Base-by-base conservation (phyloP, 2,113 vertebrate species). In the Odocoileus virginianus region DNA sequence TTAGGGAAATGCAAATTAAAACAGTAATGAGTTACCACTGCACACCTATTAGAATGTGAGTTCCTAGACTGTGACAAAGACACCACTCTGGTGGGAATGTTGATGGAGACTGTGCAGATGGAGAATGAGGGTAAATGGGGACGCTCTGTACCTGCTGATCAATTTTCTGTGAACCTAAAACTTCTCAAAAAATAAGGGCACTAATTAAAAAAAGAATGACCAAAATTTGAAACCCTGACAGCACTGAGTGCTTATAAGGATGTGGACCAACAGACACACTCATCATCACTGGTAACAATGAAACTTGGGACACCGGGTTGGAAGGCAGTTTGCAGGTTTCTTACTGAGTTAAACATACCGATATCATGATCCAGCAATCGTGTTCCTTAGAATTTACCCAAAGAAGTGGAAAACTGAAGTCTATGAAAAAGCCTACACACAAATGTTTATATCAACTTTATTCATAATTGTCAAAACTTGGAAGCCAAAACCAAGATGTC, bases 271-370 rank as follows among this genome's bases (percentile, higher is more conserved):
- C 27, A 54, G 45, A 11, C 23, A 33, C 3, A 33, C 27, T 54
- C n/a, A 12, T 23, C 50, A 8, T 8, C 12, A 8, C 27, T 33
- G 17, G n/a, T 3, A 5, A 27, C 27, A 25, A 33, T 67, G 50
- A 14, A 23, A 54, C 16, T 54, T 3, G 12, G 17, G 1, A 33
- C 17, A 25, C 8, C 3, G 5, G 1, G 30, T 16, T 23, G 47
- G n/a, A 92, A 55, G 58, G 40, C 19, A 43, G 1, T 54, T 43
- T 54, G 47, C n/a, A 21, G 27, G 25, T 64, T 28, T 92, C 36
- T 17, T 55, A 45, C 21, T 47, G 43, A 85, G 55, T 17, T 57
- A 47, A 47, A 6, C 13, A n/a, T 11, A 27, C 11, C 2, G 1
- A 57, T 36, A 47, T 6, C 21, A 21, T 13, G 10, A 58, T 15